These are phyloP conservation scores for Stomatorhinus walkeri DNA, from an alignment of 2,797 vertebrate genomes.

Conservation along the genomic window DNA sequence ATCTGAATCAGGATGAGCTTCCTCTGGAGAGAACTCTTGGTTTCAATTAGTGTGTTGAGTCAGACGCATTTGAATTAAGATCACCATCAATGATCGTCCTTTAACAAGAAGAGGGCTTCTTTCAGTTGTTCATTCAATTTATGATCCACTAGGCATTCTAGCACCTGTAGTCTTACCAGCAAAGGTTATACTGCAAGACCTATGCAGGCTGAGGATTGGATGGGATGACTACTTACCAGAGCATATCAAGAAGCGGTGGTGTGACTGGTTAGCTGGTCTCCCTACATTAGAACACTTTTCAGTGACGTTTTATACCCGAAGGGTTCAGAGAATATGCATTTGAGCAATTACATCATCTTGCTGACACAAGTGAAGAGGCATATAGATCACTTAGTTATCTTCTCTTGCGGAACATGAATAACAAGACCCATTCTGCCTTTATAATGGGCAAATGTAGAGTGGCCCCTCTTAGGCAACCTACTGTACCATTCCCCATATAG, in stretches of 20 bases:
- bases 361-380: not conserved
- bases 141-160: constrained; percentile 19
- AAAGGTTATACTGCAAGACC: constrained; percentile 15
- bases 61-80: not conserved
- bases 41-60: not conserved
- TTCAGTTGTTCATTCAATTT: constrained; percentile 11
- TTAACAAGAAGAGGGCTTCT: constrained; percentile 11
- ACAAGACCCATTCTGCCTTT: not conserved
- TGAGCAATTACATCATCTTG: not conserved
- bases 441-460: not conserved
- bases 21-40: not conserved
- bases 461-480: not conserved
- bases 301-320: not conserved
- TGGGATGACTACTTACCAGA: not conserved
- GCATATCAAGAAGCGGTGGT: not conserved
- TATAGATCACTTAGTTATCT: not conserved
- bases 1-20: not conserved
- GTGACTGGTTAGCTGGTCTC: not conserved
- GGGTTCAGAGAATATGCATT: not conserved
- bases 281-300: not conserved
- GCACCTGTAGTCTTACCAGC: constrained; percentile 4
- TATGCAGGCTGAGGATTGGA: not conserved
- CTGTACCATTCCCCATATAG: not conserved
- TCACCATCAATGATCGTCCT: not conserved
- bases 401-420: not conserved